Evolutionary conservation across 2,888 invertebrate genomes (phyloP).

Genomic region (Spatulosminthurus flaviceps): DNA sequence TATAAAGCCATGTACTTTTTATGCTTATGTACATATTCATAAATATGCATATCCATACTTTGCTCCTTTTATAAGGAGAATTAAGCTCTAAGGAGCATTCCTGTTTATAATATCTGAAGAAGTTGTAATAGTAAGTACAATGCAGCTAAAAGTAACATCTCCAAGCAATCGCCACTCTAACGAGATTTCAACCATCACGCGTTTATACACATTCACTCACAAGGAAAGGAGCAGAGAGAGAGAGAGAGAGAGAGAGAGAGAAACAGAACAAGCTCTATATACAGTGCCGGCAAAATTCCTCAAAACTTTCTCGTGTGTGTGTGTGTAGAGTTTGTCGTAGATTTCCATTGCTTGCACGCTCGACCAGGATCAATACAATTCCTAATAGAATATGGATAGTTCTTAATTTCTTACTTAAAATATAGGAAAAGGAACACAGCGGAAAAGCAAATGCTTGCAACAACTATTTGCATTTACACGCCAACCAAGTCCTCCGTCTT

Average conservation of each 20-base stretch:
- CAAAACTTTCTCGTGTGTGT: not conserved
- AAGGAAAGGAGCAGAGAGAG: not conserved
- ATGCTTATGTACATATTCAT: no score
- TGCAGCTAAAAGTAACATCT: constrained; percentile 13
- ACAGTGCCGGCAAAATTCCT: constrained; percentile 24
- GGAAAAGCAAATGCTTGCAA: not conserved
- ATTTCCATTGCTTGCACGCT: constrained; percentile 17
- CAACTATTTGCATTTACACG: not conserved
- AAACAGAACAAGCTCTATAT: not conserved
- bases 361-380: constrained; percentile 18
- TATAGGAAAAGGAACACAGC: not conserved
- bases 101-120: not conserved
- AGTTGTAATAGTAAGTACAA: not conserved
- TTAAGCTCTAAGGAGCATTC: not conserved
- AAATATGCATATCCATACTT: not conserved
- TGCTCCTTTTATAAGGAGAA: not conserved
- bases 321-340: constrained; percentile 1
- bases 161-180: constrained; percentile 18
- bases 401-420: constrained; percentile 24
- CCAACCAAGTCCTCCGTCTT: not conserved
- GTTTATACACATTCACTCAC: not conserved
- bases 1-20: no score
- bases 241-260: constrained; percentile 1
- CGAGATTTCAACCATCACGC: not conserved
- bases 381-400: constrained; percentile 18